Conservation (phyloP, 2,888 invertebrate genomes). For the Cancer borealis region DNA sequence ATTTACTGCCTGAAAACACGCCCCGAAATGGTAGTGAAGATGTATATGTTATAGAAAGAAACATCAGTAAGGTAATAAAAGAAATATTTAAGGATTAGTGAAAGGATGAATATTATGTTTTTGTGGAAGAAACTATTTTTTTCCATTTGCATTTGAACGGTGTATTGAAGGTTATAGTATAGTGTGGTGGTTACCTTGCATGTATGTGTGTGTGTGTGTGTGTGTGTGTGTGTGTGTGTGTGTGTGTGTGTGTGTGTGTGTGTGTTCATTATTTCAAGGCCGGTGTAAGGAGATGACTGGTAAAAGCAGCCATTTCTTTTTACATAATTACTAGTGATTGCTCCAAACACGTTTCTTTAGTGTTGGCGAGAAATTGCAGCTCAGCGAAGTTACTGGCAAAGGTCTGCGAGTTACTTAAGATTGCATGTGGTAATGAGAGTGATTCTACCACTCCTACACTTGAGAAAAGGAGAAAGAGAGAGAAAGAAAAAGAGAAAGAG, state of each 20-base stretch:
- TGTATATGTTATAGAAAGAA: not conserved
- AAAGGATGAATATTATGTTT: no score
- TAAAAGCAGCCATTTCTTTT: slow-evolving; percentile 15
- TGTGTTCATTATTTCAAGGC: not conserved
- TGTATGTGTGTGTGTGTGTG: slow-evolving; percentile 7
- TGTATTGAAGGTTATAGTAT: not conserved
- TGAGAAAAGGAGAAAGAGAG: slow-evolving; percentile 35
- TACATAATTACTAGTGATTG: slow-evolving; percentile 4
- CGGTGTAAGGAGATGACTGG: not conserved
- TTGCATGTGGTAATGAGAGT: not conserved
- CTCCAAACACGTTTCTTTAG: not conserved
- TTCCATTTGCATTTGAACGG: not conserved
- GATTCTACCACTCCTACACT: not conserved
- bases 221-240: slow-evolving; percentile 6
- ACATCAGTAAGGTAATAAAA: not conserved
- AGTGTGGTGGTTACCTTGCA: no score
- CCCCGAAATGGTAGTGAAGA: no score
- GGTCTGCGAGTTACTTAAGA: not conserved
- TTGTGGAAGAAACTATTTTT: no score
- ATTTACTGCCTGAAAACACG: no score
- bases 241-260: slow-evolving; percentile 35
- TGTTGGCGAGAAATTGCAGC: not conserved
- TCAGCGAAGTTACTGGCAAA: not conserved
- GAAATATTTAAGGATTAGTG: not conserved
- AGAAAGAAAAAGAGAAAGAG: slow-evolving; percentile 46